Evolutionary conservation across 2,113 vertebrate species (phyloP), one percentile per base, ranked within the genome.

Genomic region (Poicephalus gulielmi): DNA sequence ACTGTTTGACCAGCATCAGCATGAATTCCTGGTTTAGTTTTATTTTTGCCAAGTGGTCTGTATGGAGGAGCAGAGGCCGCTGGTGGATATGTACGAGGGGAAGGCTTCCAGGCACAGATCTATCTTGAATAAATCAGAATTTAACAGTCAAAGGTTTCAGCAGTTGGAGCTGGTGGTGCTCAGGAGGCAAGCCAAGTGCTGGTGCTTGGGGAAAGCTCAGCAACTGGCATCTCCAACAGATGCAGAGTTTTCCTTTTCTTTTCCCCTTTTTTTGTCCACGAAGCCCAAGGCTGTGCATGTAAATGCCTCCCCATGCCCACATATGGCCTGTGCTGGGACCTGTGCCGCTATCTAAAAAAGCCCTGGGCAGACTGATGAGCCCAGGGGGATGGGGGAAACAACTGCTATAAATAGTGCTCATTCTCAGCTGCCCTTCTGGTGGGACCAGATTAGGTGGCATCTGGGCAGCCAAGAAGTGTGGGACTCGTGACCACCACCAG

Each of bases 361-460:
- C 96, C 81, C n/a, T 66, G 64, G 67, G 77, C 83, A 91, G 84
- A 24, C 55, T n/a, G 55, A 88, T 76, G 94, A 95, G 90, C 90
- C 88, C 3, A 11, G 67, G 35, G 86, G 63, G 47, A 83, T 86
- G 3, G 10, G 47, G 94, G 88, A 96, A 95, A 83, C 82, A 85
- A 84, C 88, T 73, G 94, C 96, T 98, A 98, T 97, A 97, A 98
- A 98, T 98, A 98, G 97, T 57, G 88, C 47, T 63, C 90, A 95
- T 97, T 97, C 98, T 96, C 98, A 98, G 98, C 98, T 98, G 98
- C 97, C 96, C 94, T 87, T 70, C 76, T 76, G 88, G 68, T 84
- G 95, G 96, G 78, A 95, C 93, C n/a, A 87, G 80, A 85, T 96
- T 96, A 39, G 94, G 90, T 97, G 96, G 95, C 97, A 91, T 97